Evolutionary conservation across 2,888 invertebrate genomes (phyloP), one percentile per base, ranked within the genome.

Genomic region (Agrenia bidenticulata): DNA sequence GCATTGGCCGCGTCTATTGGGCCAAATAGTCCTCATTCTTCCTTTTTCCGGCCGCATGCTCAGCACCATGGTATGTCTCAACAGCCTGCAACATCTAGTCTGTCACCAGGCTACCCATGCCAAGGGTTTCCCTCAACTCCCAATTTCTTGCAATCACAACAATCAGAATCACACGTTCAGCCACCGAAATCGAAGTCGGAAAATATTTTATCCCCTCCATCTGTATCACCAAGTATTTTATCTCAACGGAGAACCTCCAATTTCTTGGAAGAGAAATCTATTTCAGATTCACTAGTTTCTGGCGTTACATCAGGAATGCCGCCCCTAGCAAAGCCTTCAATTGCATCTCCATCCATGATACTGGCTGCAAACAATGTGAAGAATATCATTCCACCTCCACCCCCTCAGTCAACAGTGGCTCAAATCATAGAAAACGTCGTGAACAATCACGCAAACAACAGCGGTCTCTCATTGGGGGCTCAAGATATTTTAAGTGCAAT

Each of bases 391-490:
- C 65, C 70, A 1, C 56, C 70, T 2, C 70, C 72, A 1, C 74
- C 76, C 2, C 74, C 73, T 4, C 72, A 73, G 41, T 74, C 74
- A 2, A 71, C 73, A 0, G 74, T 73, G 19, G 76, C 76, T 63
- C 76, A 76, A 45, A 74, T 76, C 5, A 76, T 76, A 63, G 76
- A 76, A 69, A 76, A 73, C 62, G 73, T 76, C 45, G 73, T 76
- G 21, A 76, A 75, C 70, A 76, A 75, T 72, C 76, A 76, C 54
- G 64, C 71, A 13, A 57, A 57, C 24, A 57, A 57, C 23, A 57
- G 9, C 24, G 21, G 41, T 57, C 2, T 17, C 2, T 11, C 32
- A 11, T 2, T 57, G 4, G 56, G 17, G 17, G 56, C 56, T 2
- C 56, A 57, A 17, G 56, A 57, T n/a, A 19, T 57, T 15, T 21